Evolutionary conservation across 2,888 invertebrate species (phyloP), one percentile per base, ranked within the genome.

Genomic region (Perizoma affinitatum): DNA sequence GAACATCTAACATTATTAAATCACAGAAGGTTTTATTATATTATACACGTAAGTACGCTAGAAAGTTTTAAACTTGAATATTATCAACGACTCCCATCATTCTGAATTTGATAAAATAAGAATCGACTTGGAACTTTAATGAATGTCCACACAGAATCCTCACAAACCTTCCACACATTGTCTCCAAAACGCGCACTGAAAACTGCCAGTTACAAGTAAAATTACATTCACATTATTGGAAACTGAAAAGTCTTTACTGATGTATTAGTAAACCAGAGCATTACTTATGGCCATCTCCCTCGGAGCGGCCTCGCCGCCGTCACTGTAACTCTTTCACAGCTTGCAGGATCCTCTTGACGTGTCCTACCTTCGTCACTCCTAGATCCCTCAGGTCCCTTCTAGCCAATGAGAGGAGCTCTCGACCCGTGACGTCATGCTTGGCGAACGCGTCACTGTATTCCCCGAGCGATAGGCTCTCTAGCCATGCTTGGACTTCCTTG

Each of bases 311-410:
- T 49, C 91, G 84, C 82, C 84, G 75, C 59, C 83, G 89, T 91
- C 83, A 93, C 93, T 86, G 93, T 68, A 83, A 87, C 78, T 98
- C 98, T 87, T 97, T 97, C 66, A 98, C 97, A 33, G 97, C 98
- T 84, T 98, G 97, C 68, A 98, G 94, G 71, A 99, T 97, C 78
- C 99, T 94, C 90, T 99, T 99, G 38, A 98, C 96, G 84, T 99
- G 99, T 0, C 99, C 99, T 53, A 99, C 97, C 91, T 99, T 99
- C 7, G 96, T 96, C 55, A 99, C 96, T 6, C 98, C 98, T 48
- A 99, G 93, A 70, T 99, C 99, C 82, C 98, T 95, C 5, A 97
- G 93, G 83, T 97, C 97, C 10, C 98, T 93, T 54, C 98, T 93
- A 4, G 98, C 98, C 59, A 99, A 89, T 0, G 96, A 95, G 4